A percentile compares a stretch with the other conserved stretches of the same genome.
These are phyloP conservation scores for Brenthis ino DNA, from an alignment of 2,888 invertebrate species.

Conservation along the genomic window DNA sequence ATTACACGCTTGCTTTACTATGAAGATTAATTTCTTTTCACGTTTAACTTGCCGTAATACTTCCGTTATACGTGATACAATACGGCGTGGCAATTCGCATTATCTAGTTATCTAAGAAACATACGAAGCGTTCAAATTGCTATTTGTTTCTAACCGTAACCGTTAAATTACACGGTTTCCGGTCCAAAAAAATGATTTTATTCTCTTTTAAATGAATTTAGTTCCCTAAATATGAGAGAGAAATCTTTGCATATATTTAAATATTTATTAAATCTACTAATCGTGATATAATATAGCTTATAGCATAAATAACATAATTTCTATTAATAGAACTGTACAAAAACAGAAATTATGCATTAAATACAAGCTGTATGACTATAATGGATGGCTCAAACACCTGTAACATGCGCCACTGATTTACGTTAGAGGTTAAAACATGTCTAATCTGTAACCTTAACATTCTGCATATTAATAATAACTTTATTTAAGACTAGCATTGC, in stretches of 20 bases:
- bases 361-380: too few relatives aligned
- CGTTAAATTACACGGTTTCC: slow-evolving; percentile 28
- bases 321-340: too few relatives aligned
- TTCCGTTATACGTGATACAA: slow-evolving; percentile 35
- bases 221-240: not conserved
- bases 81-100: slow-evolving; percentile 28
- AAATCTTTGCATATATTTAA: not conserved
- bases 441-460: too few relatives aligned
- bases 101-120: slow-evolving; percentile 37
- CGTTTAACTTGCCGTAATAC: slow-evolving; percentile 28
- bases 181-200: slow-evolving; percentile 16
- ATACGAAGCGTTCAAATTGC: slow-evolving; percentile 34
- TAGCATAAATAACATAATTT: too few relatives aligned
- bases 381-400: too few relatives aligned
- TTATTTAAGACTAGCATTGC: too few relatives aligned
- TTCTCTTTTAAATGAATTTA: slow-evolving; percentile 8
- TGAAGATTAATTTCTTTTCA: slow-evolving; percentile 14
- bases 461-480: too few relatives aligned
- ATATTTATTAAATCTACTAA: not conserved
- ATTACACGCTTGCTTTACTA: slow-evolving; percentile 16
- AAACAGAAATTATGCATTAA: too few relatives aligned
- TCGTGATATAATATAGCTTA: too few relatives aligned
- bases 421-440: too few relatives aligned
- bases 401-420: too few relatives aligned
- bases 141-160: slow-evolving; percentile 33